Evolutionary conservation across 1,140 invertebrate species (phyloP), one percentile per base, ranked within the genome.

Genomic region (Idris sp.): DNA sequence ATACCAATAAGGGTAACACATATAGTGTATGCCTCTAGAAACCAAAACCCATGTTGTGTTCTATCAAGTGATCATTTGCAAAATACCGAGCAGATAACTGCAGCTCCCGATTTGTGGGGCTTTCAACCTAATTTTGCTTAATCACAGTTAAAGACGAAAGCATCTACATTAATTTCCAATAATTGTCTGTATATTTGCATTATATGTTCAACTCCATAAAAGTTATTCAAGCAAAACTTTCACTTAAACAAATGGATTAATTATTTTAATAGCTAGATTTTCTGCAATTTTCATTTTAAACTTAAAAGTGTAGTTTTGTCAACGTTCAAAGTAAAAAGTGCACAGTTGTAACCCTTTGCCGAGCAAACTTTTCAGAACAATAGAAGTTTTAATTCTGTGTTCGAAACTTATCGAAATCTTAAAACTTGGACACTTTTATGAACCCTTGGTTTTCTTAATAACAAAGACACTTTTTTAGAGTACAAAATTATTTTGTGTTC

Each of bases 11-110:
- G n/a, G n/a, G n/a, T n/a, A n/a, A n/a, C n/a, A n/a, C n/a, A n/a
- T 62, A 71, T 62, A 77, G 77, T 77, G 76, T 74, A 69, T 31
- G 31, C 15, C 3, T 10, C n/a, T 33, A 59, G 53, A 59, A 59
- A 44, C 61, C 44, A 36, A 54, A 15, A 65, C 44, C 30, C 56
- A 61, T 54, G 58, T 58, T 56, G 72, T 48, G 65, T 48, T 31
- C 44, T 59, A 44, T 28, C 51, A 56, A 26, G 14, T 19, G 43
- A 56, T 67, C 36, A 56, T 40, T 51, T 10, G 30, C 49, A 15
- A 56, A 67, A 54, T 67, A 41, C 49, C 48, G 43, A 18, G 13
- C 13, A 8, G 10, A 43, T 44, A 26, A 64, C 28, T 16, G 38
- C 19, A 19, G 35, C 35, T 58, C 26, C n/a, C 40, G 41, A 58